phyloP scores from a whole-genome alignment of 2,113 vertebrate species.

The Galbula dea region DNA sequence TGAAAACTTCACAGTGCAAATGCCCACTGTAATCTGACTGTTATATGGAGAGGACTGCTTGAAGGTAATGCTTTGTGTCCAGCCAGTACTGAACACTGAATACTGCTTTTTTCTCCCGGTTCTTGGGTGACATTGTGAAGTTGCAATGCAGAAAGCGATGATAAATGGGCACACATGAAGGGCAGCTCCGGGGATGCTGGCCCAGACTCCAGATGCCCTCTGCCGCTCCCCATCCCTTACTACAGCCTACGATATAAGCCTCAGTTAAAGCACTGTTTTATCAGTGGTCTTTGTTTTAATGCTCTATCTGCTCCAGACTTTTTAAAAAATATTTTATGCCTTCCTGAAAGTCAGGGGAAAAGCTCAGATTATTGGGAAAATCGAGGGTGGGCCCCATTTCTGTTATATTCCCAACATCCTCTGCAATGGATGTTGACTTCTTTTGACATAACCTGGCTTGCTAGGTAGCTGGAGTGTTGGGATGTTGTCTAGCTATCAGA shows the following conservation, averaged over 20 bases:
- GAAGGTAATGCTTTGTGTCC: background rate
- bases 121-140: background rate
- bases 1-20: background rate
- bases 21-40: rapidly evolving
- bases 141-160: background rate
- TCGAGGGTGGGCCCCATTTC: background rate
- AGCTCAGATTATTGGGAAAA: background rate
- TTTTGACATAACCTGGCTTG: background rate
- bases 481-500: rapidly evolving
- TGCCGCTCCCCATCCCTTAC: constrained; percentile 14
- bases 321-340: background rate
- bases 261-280: background rate
- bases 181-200: background rate
- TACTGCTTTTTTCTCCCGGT: background rate
- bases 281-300: background rate
- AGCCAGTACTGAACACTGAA: background rate
- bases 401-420: too few species aligned
- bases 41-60: background rate
- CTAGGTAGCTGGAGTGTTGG: background rate
- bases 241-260: constrained; percentile 23
- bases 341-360: background rate
- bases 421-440: background rate
- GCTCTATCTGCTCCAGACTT: background rate
- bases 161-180: background rate
- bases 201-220: constrained; percentile 64